Percentiles rank a stretch among this genome's conserved stretches.
Evolutionary conservation across 2,797 vertebrate genomes (phyloP).

Genomic region (Scolopax bukidnonensis): DNA sequence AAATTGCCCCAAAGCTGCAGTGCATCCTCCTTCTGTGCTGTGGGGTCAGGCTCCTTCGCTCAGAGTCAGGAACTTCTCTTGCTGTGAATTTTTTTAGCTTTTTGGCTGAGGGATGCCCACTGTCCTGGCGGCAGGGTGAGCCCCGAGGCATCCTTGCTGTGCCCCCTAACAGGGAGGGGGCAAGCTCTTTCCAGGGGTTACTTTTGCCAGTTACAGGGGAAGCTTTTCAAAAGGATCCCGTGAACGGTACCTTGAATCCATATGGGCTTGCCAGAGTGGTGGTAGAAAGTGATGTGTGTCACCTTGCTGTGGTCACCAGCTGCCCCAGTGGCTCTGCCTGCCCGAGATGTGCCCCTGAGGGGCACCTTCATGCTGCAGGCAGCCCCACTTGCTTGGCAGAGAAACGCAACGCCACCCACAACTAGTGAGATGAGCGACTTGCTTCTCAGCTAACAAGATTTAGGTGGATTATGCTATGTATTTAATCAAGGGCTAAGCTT

Average conservation of each 20-base stretch:
- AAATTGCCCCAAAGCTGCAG: not conserved
- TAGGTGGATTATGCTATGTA: slow-evolving; percentile 67
- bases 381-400: not conserved
- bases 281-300: not conserved
- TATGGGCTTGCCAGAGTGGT: not conserved
- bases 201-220: not conserved
- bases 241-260: rapidly evolving
- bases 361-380: not conserved
- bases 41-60: not conserved
- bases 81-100: not conserved
- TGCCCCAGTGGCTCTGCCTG: not conserved
- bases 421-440: not conserved
- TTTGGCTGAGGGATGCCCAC: not conserved
- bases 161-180: not conserved
- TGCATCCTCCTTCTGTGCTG: rapidly evolving
- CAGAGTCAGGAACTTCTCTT: not conserved
- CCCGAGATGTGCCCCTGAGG: rapidly evolving
- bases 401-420: not conserved
- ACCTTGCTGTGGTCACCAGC: not conserved
- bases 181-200: rapidly evolving
- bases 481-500: slow-evolving; percentile 71
- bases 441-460: slow-evolving; percentile 51
- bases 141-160: rapidly evolving
- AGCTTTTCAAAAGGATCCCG: not conserved
- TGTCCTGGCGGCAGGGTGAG: rapidly evolving